Conservation (phyloP, 2,888 invertebrate species). For the Corythucha ciliata region DNA sequence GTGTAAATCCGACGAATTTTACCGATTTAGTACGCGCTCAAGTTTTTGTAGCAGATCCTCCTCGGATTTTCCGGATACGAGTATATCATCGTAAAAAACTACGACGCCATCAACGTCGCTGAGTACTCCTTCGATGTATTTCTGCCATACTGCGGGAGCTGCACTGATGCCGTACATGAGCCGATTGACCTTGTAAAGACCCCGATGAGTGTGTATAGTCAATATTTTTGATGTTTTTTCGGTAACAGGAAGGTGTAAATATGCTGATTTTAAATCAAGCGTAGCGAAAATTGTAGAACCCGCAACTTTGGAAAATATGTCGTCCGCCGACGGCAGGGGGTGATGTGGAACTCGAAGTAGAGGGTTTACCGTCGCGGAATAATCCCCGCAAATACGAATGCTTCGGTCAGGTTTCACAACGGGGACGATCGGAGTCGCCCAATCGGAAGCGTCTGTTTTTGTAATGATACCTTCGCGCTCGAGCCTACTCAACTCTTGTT, state of each 20-base stretch:
- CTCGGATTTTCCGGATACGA: background rate
- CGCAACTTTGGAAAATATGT: conserved; percentile 2
- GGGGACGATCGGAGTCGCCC: conserved; percentile 13
- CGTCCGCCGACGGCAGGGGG: conserved; percentile 6
- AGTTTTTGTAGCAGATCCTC: too few species aligned
- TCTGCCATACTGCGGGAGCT: conserved; percentile 7
- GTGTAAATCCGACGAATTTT: too few species aligned
- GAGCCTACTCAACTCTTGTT: conserved; percentile 6
- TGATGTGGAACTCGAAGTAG: conserved; percentile 8
- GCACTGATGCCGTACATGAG: conserved; percentile 2
- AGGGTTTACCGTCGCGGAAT: conserved; percentile 5
- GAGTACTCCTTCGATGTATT: conserved; percentile 10
- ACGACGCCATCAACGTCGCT: conserved; percentile 5
- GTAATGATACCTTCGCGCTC: conserved; percentile 6
- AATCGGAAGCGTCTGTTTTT: conserved; percentile 29
- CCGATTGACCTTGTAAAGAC: conserved; percentile 8
- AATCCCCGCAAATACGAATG: conserved; percentile 14
- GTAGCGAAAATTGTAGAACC: conserved; percentile 2
- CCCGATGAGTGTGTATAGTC: conserved; percentile 16
- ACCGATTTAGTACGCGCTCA: too few species aligned
- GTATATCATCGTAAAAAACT: background rate
- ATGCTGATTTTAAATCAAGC: conserved; percentile 6
- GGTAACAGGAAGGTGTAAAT: conserved; percentile 10
- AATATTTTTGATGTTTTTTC: conserved; percentile 8
- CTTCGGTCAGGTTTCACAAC: conserved; percentile 9